Conservation (phyloP, 1,140 invertebrate species). For the Ooceraea biroi region DNA sequence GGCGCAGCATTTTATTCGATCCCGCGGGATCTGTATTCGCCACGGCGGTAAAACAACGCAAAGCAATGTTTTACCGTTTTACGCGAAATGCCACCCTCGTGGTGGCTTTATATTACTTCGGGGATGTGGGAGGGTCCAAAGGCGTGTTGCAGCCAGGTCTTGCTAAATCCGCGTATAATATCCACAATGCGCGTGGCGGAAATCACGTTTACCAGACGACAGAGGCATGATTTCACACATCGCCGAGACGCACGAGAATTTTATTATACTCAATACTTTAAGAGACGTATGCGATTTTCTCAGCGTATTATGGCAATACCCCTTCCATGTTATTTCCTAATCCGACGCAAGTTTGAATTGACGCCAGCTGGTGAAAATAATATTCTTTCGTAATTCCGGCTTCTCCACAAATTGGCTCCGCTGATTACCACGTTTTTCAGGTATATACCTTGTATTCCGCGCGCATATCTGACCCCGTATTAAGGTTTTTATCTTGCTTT, state of each 20-base stretch:
- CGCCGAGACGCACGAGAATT: neutral
- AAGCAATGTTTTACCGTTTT: constrained; percentile 33
- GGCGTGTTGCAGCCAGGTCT: neutral
- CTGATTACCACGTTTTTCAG: neutral
- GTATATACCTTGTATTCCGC: neutral
- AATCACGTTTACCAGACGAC: constrained; percentile 7
- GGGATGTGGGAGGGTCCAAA: neutral
- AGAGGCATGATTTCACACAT: neutral
- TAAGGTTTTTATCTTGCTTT: constrained; percentile 19
- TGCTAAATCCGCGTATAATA: constrained; percentile 34
- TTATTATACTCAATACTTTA: neutral
- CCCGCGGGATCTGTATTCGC: constrained; percentile 44
- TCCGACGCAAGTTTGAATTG: too few relatives aligned
- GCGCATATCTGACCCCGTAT: neutral
- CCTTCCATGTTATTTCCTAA: too few relatives aligned
- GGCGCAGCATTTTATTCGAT: constrained; percentile 47
- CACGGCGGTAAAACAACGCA: constrained; percentile 32
- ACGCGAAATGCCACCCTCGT: constrained; percentile 25
- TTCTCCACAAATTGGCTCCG: constrained; percentile 6
- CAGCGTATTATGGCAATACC: neutral
- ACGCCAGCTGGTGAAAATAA: too few relatives aligned
- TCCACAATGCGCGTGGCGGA: neutral
- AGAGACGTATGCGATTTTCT: neutral
- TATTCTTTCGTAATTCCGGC: neutral
- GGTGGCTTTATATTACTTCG: constrained; percentile 30